Evolutionary conservation across 2,888 invertebrate species (phyloP).

Genomic region (Dendrolimus houi): DNA sequence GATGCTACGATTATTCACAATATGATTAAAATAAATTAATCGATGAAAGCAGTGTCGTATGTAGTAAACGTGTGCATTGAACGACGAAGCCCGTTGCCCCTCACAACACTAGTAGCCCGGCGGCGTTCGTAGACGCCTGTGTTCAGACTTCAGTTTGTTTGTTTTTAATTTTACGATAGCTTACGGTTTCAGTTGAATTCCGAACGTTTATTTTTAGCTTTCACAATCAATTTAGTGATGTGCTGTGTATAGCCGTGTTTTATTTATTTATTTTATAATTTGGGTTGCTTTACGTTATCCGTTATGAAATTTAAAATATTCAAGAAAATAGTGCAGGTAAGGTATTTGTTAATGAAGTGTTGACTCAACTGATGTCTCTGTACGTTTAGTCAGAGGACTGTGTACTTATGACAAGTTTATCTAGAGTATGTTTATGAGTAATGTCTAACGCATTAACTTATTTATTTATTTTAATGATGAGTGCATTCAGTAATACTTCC

Average conservation of each 20-base stretch:
- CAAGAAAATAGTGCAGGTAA: conserved; percentile 58
- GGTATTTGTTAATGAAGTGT: conserved; percentile 19
- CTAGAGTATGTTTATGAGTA: not conserved
- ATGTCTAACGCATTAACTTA: not conserved
- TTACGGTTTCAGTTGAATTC: conserved; percentile 2
- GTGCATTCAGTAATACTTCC: no score
- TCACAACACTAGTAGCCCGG: conserved; percentile 11
- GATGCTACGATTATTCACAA: no score
- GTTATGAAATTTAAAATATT: conserved; percentile 65
- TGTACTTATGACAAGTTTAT: not conserved
- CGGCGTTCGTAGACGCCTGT: conserved; percentile 7
- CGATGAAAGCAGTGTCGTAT: not conserved
- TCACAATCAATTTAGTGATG: conserved; percentile 22
- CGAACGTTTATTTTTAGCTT: not conserved
- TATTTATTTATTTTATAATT: conserved; percentile 3
- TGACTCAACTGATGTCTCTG: conserved; percentile 21
- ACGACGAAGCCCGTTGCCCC: not conserved
- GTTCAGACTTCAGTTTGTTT: not conserved
- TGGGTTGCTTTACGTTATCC: conserved; percentile 1
- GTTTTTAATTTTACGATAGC: conserved; percentile 1
- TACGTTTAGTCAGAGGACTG: not conserved
- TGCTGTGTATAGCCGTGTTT: conserved; percentile 20
- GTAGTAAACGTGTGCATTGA: not conserved
- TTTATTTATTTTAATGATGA: no score
- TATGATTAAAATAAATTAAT: no score